Percentiles rank a stretch among this genome's conserved stretches.
Conservation (phyloP, 2,888 invertebrate genomes). For the Anoplius nigerrimus region DNA sequence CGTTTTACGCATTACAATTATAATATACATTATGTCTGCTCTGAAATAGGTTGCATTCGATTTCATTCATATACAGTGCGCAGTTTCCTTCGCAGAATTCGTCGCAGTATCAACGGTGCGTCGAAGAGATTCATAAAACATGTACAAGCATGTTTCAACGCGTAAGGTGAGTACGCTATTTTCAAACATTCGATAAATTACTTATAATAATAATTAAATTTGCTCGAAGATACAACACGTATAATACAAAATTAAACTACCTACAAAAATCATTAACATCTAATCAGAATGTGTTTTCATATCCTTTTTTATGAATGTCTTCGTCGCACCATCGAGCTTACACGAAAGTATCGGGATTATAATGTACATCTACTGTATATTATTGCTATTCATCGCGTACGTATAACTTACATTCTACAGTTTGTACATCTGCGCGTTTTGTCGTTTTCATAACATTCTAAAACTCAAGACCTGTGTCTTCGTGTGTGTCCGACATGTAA, state of each 20-base stretch:
- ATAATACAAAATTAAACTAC: neutral
- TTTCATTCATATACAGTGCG: conserved; percentile 37
- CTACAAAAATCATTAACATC: neutral
- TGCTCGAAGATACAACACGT: no score
- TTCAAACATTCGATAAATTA: neutral
- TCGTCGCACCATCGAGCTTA: conserved; percentile 53
- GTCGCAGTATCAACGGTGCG: conserved; percentile 40
- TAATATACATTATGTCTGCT: conserved; percentile 55
- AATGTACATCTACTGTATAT: conserved; percentile 65
- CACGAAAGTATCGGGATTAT: conserved; percentile 41
- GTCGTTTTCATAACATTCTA: conserved; percentile 42
- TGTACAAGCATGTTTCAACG: conserved; percentile 1
- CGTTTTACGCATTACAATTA: conserved; percentile 49
- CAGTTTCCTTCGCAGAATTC: conserved; percentile 35
- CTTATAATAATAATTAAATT: neutral
- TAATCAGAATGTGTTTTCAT: neutral
- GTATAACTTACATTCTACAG: conserved; percentile 60
- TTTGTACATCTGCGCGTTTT: conserved; percentile 65
- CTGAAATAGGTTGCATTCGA: conserved; percentile 52
- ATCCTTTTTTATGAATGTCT: conserved; percentile 12
- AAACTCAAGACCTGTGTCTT: conserved; percentile 59
- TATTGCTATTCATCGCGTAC: conserved; percentile 67
- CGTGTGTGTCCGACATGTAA: conserved; percentile 37
- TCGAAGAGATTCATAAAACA: conserved; percentile 26
- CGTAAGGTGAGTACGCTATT: neutral